Conservation (phyloP, 2,888 invertebrate genomes). For the Bimastos eiseni region DNA sequence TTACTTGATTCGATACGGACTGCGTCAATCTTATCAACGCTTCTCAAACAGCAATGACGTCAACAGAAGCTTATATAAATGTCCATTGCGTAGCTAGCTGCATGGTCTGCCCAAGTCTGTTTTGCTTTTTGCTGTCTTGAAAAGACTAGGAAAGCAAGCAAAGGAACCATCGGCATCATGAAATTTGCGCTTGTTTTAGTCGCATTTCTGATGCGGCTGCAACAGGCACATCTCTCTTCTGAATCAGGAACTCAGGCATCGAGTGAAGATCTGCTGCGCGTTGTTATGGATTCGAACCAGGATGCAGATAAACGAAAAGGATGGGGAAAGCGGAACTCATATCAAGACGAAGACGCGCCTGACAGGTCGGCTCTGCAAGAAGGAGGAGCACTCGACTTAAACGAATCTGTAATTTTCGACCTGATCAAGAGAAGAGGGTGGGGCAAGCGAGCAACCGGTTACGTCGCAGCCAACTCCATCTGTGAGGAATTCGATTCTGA, state of each 20-base stretch:
- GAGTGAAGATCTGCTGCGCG: background rate
- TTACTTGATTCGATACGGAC: background rate
- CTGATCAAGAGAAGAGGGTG: background rate
- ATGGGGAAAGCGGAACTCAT: background rate
- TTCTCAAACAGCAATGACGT: background rate
- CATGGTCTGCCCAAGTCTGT: background rate
- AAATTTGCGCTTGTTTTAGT: background rate
- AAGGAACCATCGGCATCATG: background rate
- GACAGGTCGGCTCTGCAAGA: background rate
- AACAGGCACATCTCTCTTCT: background rate
- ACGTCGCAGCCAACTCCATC: background rate
- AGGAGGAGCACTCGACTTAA: background rate
- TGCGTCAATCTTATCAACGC: background rate
- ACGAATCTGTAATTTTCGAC: background rate
- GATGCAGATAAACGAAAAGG: background rate
- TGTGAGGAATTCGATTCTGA: conserved; percentile 7
- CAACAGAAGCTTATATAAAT: background rate
- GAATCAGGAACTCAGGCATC: background rate
- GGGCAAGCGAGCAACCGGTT: background rate
- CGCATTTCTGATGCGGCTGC: background rate
- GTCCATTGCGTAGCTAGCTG: background rate
- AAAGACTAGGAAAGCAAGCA: background rate
- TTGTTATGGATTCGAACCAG: background rate
- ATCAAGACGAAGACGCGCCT: background rate
- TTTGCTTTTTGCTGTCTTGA: background rate